Evolutionary conservation across 2,888 invertebrate genomes (phyloP).

Genomic region (Dryobotodes eremita): DNA sequence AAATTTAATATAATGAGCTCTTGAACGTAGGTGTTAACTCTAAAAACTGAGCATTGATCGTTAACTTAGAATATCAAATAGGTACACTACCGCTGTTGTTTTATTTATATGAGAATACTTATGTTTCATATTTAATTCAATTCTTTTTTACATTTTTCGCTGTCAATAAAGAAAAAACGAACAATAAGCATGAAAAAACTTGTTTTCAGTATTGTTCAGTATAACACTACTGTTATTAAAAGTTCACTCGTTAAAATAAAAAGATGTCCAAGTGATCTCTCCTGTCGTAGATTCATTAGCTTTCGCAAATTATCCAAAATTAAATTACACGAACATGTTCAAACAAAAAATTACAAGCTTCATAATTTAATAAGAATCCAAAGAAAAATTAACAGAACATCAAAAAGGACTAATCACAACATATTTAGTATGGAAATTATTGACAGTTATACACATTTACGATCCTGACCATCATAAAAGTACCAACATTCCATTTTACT

Average conservation of each 20-base stretch:
- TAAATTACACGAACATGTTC: not conserved
- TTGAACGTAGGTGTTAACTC: slow-evolving; percentile 4
- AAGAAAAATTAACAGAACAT: slow-evolving; percentile 30
- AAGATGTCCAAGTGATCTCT: not conserved
- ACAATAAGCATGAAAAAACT: not conserved
- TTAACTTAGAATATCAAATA: not conserved
- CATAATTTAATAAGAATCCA: slow-evolving; percentile 29
- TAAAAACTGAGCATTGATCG: slow-evolving; percentile 19
- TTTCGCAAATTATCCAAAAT: not conserved
- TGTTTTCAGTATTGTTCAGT: not conserved
- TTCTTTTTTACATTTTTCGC: not conserved
- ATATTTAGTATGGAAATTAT: slow-evolving; percentile 61
- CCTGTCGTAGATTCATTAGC: not conserved
- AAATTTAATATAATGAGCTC: slow-evolving; percentile 16
- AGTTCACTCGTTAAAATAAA: not conserved
- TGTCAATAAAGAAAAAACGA: not conserved
- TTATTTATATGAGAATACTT: not conserved
- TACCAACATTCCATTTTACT: slow-evolving; percentile 59
- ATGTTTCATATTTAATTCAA: not conserved
- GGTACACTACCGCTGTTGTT: not conserved
- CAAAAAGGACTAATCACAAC: slow-evolving; percentile 35
- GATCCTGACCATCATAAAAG: slow-evolving; percentile 60
- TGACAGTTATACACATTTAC: slow-evolving; percentile 57
- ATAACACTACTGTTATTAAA: not conserved
- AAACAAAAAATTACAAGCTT: not conserved